Conservation (phyloP, 2,888 invertebrate species). For the Pseudococcus jackbeardsleyi region DNA sequence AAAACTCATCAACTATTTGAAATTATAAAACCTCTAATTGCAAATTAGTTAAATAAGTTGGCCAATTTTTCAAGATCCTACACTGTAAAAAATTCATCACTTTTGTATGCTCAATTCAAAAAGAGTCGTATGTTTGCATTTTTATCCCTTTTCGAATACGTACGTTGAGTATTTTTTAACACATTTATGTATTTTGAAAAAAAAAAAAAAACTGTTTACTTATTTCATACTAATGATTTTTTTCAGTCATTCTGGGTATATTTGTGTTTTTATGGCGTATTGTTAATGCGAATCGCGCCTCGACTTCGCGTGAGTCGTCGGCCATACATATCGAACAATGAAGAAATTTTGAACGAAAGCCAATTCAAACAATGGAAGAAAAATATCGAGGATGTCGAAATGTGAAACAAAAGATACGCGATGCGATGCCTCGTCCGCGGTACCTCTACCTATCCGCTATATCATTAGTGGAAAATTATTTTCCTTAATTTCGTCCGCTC, state of each 20-base stretch:
- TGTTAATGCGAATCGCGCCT: background rate
- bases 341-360: slow-evolving; percentile 28
- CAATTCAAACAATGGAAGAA: slow-evolving; percentile 23
- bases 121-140: slow-evolving; percentile 29
- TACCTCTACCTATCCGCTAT: background rate
- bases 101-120: slow-evolving; percentile 34
- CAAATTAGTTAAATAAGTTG: slow-evolving; percentile 25
- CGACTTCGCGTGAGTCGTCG: background rate
- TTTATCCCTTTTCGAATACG: slow-evolving; percentile 9
- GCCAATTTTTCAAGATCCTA: background rate
- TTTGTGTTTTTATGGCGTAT: background rate
- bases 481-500: background rate
- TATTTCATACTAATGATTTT: slow-evolving; percentile 7
- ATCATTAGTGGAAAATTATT: slow-evolving; percentile 7
- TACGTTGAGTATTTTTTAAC: slow-evolving; percentile 1
- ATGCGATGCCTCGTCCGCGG: background rate
- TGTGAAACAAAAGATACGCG: background rate
- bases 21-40: slow-evolving; percentile 6
- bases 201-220: background rate
- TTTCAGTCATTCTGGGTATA: background rate
- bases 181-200: background rate
- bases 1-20: no score
- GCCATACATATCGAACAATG: background rate
- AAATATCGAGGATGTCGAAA: slow-evolving; percentile 24
- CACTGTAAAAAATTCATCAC: slow-evolving; percentile 7